A percentile compares a stretch with the other conserved stretches of the same genome.
These are phyloP conservation scores for Spizella passerina DNA, from an alignment of 2,797 vertebrate species.

Conservation along the genomic window DNA sequence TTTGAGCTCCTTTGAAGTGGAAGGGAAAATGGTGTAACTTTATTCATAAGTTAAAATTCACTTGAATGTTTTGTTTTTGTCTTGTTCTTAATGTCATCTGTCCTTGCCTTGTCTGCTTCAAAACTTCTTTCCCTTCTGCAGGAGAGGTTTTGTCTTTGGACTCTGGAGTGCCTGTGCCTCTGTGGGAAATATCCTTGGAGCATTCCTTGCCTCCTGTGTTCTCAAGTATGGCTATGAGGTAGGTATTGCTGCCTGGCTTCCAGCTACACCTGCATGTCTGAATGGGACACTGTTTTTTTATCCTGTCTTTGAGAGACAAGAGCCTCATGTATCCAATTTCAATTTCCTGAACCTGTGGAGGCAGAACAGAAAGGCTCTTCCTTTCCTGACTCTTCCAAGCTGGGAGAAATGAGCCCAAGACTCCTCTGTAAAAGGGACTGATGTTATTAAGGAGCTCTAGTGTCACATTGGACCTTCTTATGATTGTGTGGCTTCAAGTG, in stretches of 20 bases:
- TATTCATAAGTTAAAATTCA: not conserved
- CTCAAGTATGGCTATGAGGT: slow-evolving; percentile 96
- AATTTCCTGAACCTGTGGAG: not conserved
- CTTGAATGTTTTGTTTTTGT: not conserved
- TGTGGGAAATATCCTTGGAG: slow-evolving; percentile 96
- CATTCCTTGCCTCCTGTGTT: slow-evolving; percentile 92
- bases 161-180: slow-evolving; percentile 98
- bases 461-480: not conserved
- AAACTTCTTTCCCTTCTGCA: slow-evolving; percentile 26
- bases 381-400: not conserved
- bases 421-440: not conserved
- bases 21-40: not conserved
- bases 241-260: slow-evolving; percentile 15
- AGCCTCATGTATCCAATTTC: not conserved
- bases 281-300: not conserved
- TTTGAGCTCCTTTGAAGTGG: not conserved
- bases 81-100: not conserved
- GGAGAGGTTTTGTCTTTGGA: slow-evolving; percentile 92
- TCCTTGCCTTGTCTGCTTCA: fast-evolving
- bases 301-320: not conserved
- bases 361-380: not conserved
- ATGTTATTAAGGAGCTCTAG: not conserved
- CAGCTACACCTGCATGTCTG: not conserved
- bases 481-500: not conserved
- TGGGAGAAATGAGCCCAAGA: not conserved